Evolutionary conservation across 2,113 vertebrate genomes (phyloP).

Genomic region (Tympanuchus pallidicinctus): DNA sequence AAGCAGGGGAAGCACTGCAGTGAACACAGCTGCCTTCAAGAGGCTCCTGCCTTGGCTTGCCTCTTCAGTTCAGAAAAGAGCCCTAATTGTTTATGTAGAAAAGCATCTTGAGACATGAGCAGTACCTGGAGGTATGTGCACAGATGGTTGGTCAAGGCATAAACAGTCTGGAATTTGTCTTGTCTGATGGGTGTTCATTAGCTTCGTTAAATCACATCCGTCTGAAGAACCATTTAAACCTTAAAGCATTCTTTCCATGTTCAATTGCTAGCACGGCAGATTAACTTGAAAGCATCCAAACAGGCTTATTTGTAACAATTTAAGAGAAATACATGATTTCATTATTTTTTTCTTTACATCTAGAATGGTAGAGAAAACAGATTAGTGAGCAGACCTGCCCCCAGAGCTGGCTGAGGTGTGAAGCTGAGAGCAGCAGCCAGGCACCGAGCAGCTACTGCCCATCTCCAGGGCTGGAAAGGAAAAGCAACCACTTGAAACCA

Average conservation of each 20-base stretch:
- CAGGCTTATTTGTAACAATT: neutral
- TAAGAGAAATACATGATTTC: neutral
- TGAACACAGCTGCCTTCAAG: conserved; percentile 56
- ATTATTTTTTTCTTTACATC: neutral
- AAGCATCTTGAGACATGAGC: conserved; percentile 85
- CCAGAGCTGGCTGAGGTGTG: neutral
- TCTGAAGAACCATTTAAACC: conserved; percentile 68
- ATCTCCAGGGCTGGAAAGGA: conserved; percentile 5
- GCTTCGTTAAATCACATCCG: conserved; percentile 78
- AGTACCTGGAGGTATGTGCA: conserved; percentile 82
- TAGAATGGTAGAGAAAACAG: neutral
- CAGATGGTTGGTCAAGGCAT: conserved; percentile 83
- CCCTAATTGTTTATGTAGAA: conserved; percentile 77
- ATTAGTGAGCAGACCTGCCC: neutral
- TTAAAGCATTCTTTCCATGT: conserved; percentile 67
- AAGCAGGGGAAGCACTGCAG: neutral
- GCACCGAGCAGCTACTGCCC: neutral
- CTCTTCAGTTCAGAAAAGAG: conserved; percentile 69
- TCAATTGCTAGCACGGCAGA: conserved; percentile 65
- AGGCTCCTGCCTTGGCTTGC: conserved; percentile 76
- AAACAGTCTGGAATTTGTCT: conserved; percentile 86
- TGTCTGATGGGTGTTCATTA: conserved; percentile 83
- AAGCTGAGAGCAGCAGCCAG: too few species aligned
- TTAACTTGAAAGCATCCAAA: conserved; percentile 61
- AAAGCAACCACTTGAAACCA: conserved; percentile 35